A percentile compares a stretch with the other conserved stretches of the same genome.
Evolutionary conservation across 2,113 vertebrate genomes (phyloP).

Genomic region (Dromiciops gliroides): DNA sequence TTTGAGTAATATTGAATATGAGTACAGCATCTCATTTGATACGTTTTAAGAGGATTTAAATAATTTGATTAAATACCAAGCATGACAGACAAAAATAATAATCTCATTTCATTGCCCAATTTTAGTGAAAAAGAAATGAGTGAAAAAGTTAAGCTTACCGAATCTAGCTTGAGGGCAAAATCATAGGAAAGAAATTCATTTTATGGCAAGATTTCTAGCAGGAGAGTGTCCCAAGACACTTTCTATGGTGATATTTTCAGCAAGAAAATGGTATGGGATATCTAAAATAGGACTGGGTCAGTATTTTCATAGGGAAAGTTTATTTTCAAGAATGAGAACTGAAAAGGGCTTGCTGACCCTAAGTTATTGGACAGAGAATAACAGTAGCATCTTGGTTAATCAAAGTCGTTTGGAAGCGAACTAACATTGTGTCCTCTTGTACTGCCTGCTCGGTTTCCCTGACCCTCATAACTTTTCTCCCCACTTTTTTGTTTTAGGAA

Average conservation of each 20-base stretch:
- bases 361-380: neutral
- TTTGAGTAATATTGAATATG: slow-evolving; percentile 67
- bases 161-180: neutral
- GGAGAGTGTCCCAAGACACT: neutral
- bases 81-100: slow-evolving; percentile 51
- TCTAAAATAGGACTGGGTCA: neutral
- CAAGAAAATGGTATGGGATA: neutral
- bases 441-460: neutral
- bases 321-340: slow-evolving; percentile 5
- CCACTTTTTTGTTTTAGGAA: neutral
- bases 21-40: slow-evolving; percentile 57
- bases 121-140: slow-evolving; percentile 66
- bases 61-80: slow-evolving; percentile 74
- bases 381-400: fast-evolving
- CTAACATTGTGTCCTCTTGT: neutral
- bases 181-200: slow-evolving; percentile 1
- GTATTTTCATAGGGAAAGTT: neutral
- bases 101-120: slow-evolving; percentile 29
- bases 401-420: neutral
- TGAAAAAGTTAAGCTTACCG: slow-evolving; percentile 42
- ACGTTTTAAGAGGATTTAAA: slow-evolving; percentile 73
- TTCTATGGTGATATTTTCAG: slow-evolving; percentile 41
- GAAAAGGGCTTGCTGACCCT: neutral
- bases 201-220: slow-evolving; percentile 47
- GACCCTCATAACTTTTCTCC: neutral